Evolutionary conservation across 1,140 invertebrate species (phyloP), one percentile per base, ranked within the genome.

Genomic region (Drosophila bifasciata): DNA sequence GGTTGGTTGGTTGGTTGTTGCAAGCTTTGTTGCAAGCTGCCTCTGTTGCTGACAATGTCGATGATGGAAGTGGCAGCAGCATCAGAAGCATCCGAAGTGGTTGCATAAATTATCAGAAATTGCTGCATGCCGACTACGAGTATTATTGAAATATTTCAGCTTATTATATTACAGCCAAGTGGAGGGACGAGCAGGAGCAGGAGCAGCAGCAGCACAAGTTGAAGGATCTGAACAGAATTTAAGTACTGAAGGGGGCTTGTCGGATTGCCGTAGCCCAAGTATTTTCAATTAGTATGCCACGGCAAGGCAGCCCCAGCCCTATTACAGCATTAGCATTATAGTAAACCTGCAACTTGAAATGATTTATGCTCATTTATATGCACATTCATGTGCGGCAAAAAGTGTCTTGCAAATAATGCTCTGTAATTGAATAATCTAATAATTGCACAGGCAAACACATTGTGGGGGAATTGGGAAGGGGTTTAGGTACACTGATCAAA

Each of bases 91-190:
- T 7, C 39, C n/a, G 46, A 46, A 81, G 78, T 71, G 53, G 72
- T 57, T 66, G 59, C 59, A 81, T 71, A 76, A 83, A 88, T 78
- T 81, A 70, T 78, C 66, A 64, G 78, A 83, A 62, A 76, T 77
- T 86, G 70, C 74, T 81, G 66, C 64, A 78, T 88, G 74, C 70
- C 83, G 76, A 60, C 52, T 78, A 21, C 19, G 19, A 21, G 19
- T 21, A 62, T 79, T 79, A 88, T 88, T 88, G 63, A 81, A 78
- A 88, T 88, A 83, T 73, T 72, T 83, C 0, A 61, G 63, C 60
- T 57, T 51, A 52, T 77, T 52, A 59, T 67, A 21, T 46, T 15
- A 40, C 9, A 43, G 9, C 25, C 28, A 13, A 25, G 16, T 15
- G 13, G 17, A 16, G 19, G 44, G 2, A 3, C 16, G 21, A n/a